Base-by-base conservation (phyloP, 2,888 invertebrate species). In the Sphecodes monilicornis region DNA sequence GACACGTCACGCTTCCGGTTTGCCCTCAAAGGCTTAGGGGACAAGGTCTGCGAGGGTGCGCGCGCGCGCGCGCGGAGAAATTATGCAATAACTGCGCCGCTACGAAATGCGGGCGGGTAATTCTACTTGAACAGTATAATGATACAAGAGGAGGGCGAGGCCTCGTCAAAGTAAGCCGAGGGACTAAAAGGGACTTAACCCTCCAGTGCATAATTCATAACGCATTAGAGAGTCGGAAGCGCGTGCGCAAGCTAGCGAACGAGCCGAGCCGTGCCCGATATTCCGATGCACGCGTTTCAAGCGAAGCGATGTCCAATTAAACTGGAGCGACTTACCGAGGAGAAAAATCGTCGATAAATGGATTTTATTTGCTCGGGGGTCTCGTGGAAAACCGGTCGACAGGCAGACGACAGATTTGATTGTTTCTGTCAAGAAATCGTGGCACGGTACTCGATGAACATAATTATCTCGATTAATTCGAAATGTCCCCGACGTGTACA, bases 51-150 rank as follows among this genome's bases (percentile, higher is more conserved):
- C 36, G 60, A 60, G 60, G 60, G 66, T 66, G 66, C 68, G 54
- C 22, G 29, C 41, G 16, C 70, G 60, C 39, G 36, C 41, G 16
- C 70, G 60, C 39, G 36, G 85, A 68, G 83, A 80, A 82, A 86
- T 86, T 86, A 86, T 80, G 86, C 79, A 77, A 79, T 86, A 86
- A 86, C 86, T 82, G 76, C 50, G 78, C 70, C 73, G 73, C 57
- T 71, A 82, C 72, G 82, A 86, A 89, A 89, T 88, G 88, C 90
- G 83, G 85, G 85, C 80, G 83, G 77, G 81, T 86, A 90, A 89
- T 84, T 86, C 72, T 70, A 80, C 76, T 90, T 76, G 74, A 88
- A 86, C 70, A 39, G 70, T 89, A 80, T 74, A 82, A 78, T 69
- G 79, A 85, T 89, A 89, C 87, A 64, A 78, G 85, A 60, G 79